A percentile compares a stretch with the other conserved stretches of the same genome.
Evolutionary conservation across 2,888 invertebrate genomes (phyloP).

Genomic region (Mythimna pallens): DNA sequence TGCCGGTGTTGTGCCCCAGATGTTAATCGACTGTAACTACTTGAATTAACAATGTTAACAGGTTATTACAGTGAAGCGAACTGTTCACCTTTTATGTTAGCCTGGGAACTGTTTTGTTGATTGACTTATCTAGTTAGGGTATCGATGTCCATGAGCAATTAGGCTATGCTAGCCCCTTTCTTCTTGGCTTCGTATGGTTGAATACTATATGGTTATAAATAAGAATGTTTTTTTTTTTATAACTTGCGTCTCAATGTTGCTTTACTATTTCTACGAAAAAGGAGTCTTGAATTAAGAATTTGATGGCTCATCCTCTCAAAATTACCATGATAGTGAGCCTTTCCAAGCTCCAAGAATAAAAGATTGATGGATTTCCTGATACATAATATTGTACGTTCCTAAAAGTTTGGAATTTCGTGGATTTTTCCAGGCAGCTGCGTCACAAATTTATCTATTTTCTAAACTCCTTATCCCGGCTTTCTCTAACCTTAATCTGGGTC

Average conservation of each 20-base stretch:
- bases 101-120: slow-evolving; percentile 12
- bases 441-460: slow-evolving; percentile 6
- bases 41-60: slow-evolving; percentile 46
- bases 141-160: background rate
- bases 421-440: slow-evolving; percentile 14
- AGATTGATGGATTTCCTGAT: slow-evolving; percentile 20
- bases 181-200: background rate
- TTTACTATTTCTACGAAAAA: background rate
- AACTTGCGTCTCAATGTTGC: background rate
- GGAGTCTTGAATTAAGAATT: slow-evolving; percentile 5
- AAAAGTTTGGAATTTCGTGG: slow-evolving; percentile 1
- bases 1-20: slow-evolving; percentile 45
- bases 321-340: slow-evolving; percentile 27
- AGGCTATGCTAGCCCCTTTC: background rate
- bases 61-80: slow-evolving; percentile 21
- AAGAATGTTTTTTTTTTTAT: too few relatives aligned
- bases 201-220: background rate
- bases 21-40: slow-evolving; percentile 52
- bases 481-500: background rate
- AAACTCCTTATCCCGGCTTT: slow-evolving; percentile 14
- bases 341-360: slow-evolving; percentile 10
- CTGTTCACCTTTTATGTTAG: slow-evolving; percentile 19
- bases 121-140: background rate
- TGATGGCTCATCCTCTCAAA: slow-evolving; percentile 20
- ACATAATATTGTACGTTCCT: slow-evolving; percentile 8